phyloP scores from a whole-genome alignment of 2,888 invertebrate genomes.

The Plutella xylostella region DNA sequence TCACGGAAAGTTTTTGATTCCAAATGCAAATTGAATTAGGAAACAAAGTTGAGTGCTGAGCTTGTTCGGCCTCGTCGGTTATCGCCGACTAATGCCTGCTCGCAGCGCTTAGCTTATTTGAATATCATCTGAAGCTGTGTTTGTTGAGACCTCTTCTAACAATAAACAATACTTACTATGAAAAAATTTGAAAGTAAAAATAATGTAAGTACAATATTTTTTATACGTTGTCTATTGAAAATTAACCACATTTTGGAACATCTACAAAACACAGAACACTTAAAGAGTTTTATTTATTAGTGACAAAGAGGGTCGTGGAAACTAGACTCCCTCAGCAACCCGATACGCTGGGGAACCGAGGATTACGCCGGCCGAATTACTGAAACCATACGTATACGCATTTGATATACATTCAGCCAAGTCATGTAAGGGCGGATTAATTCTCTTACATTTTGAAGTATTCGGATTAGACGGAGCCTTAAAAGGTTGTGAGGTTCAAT shows the following conservation, averaged over 20 bases:
- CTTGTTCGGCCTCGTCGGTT: slow-evolving; percentile 45
- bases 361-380: slow-evolving; percentile 65
- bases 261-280: no score
- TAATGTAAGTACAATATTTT: no score
- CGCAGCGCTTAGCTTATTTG: slow-evolving; percentile 33
- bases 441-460: slow-evolving; percentile 40
- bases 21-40: slow-evolving; percentile 66
- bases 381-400: slow-evolving; percentile 60
- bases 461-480: not conserved
- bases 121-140: slow-evolving; percentile 2
- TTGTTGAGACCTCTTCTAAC: not conserved
- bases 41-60: slow-evolving; percentile 59
- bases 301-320: no score
- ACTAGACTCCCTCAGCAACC: slow-evolving; percentile 55
- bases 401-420: slow-evolving; percentile 52
- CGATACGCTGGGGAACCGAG: slow-evolving; percentile 50
- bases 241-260: no score
- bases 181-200: no score
- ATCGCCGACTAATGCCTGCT: slow-evolving; percentile 34
- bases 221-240: no score
- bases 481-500: slow-evolving; percentile 4
- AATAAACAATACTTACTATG: no score
- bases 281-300: no score
- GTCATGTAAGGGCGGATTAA: slow-evolving; percentile 49
- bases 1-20: slow-evolving; percentile 69